phyloP scores from a whole-genome alignment of 2,888 invertebrate genomes.

The Alsophila aescularia region DNA sequence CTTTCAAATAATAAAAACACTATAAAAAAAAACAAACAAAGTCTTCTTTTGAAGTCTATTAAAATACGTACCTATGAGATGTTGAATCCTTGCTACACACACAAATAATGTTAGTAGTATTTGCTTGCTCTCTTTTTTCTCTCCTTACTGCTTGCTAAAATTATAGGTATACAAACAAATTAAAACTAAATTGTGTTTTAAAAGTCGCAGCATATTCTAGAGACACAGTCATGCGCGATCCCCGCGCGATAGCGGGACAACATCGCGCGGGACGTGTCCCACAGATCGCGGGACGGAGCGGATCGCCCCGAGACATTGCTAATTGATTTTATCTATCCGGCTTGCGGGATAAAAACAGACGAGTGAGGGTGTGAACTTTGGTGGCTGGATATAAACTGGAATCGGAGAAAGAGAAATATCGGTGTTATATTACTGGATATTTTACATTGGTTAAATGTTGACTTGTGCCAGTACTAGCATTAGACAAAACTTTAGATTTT shows the following conservation, averaged over 20 bases:
- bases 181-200: conserved; percentile 1
- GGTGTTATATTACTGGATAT: neutral
- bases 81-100: no score
- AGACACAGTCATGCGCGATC: conserved; percentile 49
- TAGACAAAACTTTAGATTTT: no score
- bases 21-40: no score
- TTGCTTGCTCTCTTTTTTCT: no score
- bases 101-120: no score
- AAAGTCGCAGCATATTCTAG: conserved; percentile 32
- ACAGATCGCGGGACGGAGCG: conserved; percentile 55
- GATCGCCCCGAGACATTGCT: conserved; percentile 60
- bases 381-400: neutral
- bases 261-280: conserved; percentile 49
- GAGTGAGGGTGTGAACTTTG: conserved; percentile 14
- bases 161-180: no score
- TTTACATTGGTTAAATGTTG: no score
- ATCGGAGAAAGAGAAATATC: neutral
- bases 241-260: conserved; percentile 58
- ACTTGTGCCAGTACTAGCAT: no score
- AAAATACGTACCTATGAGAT: no score
- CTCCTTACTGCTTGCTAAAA: no score
- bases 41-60: no score
- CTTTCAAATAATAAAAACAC: no score
- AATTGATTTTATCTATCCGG: conserved; percentile 73
- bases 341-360: conserved; percentile 22